Evolutionary conservation across 2,113 vertebrate genomes (phyloP).

Genomic region (Sebastes schlegelii): DNA sequence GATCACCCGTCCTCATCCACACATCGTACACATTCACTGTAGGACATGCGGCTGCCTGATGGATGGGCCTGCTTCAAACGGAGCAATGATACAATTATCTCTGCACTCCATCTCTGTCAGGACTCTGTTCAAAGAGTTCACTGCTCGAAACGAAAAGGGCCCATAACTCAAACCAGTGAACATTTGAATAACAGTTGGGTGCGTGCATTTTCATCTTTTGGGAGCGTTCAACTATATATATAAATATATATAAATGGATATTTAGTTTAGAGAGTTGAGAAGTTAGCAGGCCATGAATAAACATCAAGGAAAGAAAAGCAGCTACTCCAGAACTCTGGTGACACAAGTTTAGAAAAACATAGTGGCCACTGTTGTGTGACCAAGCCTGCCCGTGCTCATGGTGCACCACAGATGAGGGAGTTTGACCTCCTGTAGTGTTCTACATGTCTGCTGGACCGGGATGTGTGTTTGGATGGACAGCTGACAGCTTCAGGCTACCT

Average conservation of each 20-base stretch:
- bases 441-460: neutral
- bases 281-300: neutral
- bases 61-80: slow-evolving; percentile 63
- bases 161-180: slow-evolving; percentile 54
- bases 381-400: neutral
- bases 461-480: neutral
- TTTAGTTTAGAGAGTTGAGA: neutral
- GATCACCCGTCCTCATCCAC: slow-evolving; percentile 28
- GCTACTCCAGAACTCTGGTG: neutral
- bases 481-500: neutral
- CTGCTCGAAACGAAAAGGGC: slow-evolving; percentile 47
- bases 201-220: neutral
- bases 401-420: neutral
- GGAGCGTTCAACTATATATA: neutral
- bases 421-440: neutral
- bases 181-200: slow-evolving; percentile 40
- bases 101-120: slow-evolving; percentile 72
- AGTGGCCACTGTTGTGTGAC: neutral
- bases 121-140: slow-evolving; percentile 51
- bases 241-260: too few relatives aligned
- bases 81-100: slow-evolving; percentile 71
- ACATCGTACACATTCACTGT: slow-evolving; percentile 20
- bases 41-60: slow-evolving; percentile 54
- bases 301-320: neutral
- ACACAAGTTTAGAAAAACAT: neutral